Conservation (phyloP, 1,140 invertebrate genomes). For the Diplogasteroides magnus region DNA sequence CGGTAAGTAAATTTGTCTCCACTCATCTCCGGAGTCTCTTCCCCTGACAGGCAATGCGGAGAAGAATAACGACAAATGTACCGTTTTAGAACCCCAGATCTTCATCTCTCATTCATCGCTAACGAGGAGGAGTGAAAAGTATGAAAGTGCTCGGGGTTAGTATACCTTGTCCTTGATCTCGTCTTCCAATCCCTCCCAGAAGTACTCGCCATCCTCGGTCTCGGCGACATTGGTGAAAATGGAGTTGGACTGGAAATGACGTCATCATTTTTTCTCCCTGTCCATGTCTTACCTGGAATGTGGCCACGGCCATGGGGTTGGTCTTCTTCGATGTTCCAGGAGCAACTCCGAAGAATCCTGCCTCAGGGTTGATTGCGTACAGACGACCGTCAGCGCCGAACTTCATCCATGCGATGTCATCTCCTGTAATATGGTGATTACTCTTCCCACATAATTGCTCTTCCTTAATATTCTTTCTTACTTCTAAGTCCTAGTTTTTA, state of each 20-base stretch:
- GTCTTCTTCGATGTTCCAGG: conserved; percentile 74
- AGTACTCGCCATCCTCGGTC: conserved; percentile 19
- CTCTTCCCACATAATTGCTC: too few relatives aligned
- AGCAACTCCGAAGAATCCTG: conserved; percentile 24
- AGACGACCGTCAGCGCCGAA: conserved; percentile 19
- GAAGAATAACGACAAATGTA: too few relatives aligned
- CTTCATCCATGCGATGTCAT: conserved; percentile 27
- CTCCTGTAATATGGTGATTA: too few relatives aligned
- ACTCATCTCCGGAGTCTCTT: too few relatives aligned
- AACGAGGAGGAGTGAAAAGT: too few relatives aligned
- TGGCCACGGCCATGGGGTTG: conserved; percentile 94
- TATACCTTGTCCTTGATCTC: conserved; percentile 13
- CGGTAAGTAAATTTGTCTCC: conserved; percentile 1
- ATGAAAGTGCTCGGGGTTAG: too few relatives aligned
- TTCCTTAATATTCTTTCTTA: too few relatives aligned
- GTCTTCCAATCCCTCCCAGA: conserved; percentile 25
- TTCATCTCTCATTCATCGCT: too few relatives aligned
- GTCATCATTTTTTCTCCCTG: conserved; percentile 6
- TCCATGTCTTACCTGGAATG: conserved; percentile 62
- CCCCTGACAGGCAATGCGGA: too few relatives aligned
- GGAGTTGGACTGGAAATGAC: neutral
- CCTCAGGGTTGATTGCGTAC: conserved; percentile 25
- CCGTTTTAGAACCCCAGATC: too few relatives aligned
- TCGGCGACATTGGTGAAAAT: conserved; percentile 24
- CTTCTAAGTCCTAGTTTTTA: too few relatives aligned